Percentiles rank a stretch among this genome's conserved stretches.
phyloP scores from a whole-genome alignment of 2,888 invertebrate genomes.

The Netelia melanura region DNA sequence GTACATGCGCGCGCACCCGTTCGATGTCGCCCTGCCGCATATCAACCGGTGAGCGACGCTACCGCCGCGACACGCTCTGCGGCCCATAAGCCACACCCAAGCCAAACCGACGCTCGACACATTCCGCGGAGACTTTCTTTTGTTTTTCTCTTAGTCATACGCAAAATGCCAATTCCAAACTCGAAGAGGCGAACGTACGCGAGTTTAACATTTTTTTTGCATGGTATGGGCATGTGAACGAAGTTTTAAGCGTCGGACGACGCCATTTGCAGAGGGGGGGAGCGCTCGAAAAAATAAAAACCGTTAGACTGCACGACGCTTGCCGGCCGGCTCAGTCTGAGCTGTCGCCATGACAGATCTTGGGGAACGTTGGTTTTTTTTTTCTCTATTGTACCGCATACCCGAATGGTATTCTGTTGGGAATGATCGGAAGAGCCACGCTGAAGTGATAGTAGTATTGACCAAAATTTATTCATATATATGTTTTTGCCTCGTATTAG shows the following conservation, averaged over 20 bases:
- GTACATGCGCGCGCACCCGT: slow-evolving; percentile 82
- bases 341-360: slow-evolving; percentile 78
- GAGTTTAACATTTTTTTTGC: slow-evolving; percentile 5
- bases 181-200: neutral
- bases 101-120: slow-evolving; percentile 54
- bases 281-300: slow-evolving; percentile 66
- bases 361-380: slow-evolving; percentile 41
- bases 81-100: slow-evolving; percentile 80
- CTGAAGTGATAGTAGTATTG: neutral
- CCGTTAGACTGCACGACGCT: slow-evolving; percentile 73
- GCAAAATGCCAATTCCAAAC: slow-evolving; percentile 31
- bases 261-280: slow-evolving; percentile 24
- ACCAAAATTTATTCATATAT: too few relatives aligned
- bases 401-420: neutral
- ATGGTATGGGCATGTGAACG: neutral
- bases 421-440: neutral
- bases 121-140: slow-evolving; percentile 38
- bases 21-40: slow-evolving; percentile 81
- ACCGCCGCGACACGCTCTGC: slow-evolving; percentile 4
- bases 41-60: slow-evolving; percentile 74
- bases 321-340: slow-evolving; percentile 72
- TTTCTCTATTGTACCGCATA: slow-evolving; percentile 64
- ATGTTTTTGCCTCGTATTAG: too few relatives aligned
- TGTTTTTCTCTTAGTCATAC: slow-evolving; percentile 16
- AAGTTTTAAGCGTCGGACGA: slow-evolving; percentile 1